Conservation (phyloP, 92 coral and sea anemone genomes). For the Pocillopora grandis region DNA sequence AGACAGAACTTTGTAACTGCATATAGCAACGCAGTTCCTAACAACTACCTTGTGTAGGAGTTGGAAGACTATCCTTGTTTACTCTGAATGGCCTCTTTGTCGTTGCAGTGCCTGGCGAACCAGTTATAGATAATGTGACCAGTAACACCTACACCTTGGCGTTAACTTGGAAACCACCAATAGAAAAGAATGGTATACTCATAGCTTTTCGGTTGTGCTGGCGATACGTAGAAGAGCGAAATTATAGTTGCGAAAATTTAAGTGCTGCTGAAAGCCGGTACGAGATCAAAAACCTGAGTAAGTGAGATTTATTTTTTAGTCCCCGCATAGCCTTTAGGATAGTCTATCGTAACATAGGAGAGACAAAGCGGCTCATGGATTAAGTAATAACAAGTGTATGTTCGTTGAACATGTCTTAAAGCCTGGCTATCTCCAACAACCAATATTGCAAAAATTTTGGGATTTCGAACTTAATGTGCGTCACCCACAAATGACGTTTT, state of each 20-base stretch:
- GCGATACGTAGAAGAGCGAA: constrained; percentile 18
- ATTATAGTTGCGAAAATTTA: constrained; percentile 9
- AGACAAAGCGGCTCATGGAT: too few relatives aligned
- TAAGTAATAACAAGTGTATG: too few relatives aligned
- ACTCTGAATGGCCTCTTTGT: not conserved
- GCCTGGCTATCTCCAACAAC: too few relatives aligned
- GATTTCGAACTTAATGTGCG: too few relatives aligned
- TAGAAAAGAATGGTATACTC: constrained; percentile 53
- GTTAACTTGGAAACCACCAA: constrained; percentile 59
- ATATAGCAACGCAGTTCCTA: too few relatives aligned
- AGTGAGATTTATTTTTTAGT: not conserved
- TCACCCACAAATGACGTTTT: too few relatives aligned
- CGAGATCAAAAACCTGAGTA: constrained; percentile 44
- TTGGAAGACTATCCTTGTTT: not conserved
- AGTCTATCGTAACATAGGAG: too few relatives aligned
- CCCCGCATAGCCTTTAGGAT: too few relatives aligned
- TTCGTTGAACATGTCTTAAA: too few relatives aligned
- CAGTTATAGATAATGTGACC: constrained; percentile 35
- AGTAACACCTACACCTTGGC: constrained; percentile 34
- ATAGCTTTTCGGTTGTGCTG: constrained; percentile 58
- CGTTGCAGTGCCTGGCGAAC: constrained; percentile 56
- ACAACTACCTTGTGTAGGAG: too few relatives aligned
- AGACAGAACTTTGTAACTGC: too few relatives aligned
- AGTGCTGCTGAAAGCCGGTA: constrained; percentile 11
- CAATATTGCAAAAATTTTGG: too few relatives aligned